phyloP scores from a whole-genome alignment of 2,113 vertebrate species.

The Nanorana parkeri region DNA sequence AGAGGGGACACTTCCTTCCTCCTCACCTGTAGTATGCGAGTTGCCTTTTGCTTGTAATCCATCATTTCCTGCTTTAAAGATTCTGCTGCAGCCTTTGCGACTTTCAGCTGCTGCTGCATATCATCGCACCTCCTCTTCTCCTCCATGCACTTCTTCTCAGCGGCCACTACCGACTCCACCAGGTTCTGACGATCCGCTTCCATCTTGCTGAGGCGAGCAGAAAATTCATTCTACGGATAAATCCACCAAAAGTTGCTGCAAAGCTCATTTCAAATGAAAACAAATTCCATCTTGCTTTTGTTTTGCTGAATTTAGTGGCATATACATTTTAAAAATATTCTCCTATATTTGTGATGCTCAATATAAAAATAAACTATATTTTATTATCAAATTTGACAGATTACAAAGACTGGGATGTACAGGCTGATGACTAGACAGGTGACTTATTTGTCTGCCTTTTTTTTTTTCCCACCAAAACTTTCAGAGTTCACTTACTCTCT shows the following conservation, averaged over 20 bases:
- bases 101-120: constrained; percentile 85
- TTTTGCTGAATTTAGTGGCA: no score
- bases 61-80: constrained; percentile 85
- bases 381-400: no score
- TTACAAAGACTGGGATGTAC: no score
- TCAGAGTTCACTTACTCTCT: no score
- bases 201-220: constrained; percentile 79
- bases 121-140: constrained; percentile 86
- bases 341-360: no score
- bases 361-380: no score
- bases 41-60: constrained; percentile 97
- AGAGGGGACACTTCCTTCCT: background rate
- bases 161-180: constrained; percentile 83
- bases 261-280: background rate
- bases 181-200: constrained; percentile 89
- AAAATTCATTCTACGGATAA: constrained; percentile 81
- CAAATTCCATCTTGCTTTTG: no score
- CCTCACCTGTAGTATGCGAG: constrained; percentile 92
- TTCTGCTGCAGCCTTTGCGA: constrained; percentile 77
- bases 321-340: no score
- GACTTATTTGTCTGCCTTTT: no score
- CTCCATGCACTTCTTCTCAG: constrained; percentile 83
- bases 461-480: no score
- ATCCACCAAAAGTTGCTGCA: background rate
- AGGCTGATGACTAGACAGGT: no score